Evolutionary conservation across 2,113 vertebrate genomes (phyloP), one percentile per base, ranked within the genome.

Genomic region (Steatornis caripensis): DNA sequence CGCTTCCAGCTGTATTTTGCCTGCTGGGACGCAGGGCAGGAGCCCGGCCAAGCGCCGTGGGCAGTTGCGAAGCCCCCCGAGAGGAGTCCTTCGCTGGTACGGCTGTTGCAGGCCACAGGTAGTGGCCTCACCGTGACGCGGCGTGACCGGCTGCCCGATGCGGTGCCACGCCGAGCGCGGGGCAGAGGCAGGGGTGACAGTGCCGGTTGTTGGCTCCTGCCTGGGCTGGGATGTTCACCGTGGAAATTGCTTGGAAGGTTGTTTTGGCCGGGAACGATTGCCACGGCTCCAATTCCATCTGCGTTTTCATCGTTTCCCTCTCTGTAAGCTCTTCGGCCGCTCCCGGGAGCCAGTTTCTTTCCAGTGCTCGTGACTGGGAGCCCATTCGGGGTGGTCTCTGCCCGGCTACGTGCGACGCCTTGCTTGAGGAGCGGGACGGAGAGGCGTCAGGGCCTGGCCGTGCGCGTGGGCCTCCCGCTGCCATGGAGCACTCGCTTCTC

Each of bases 231-330:
- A 12, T 36, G 66, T 60, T 91, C 81, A 53, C 77, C 29, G 27
- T 84, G 86, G 91, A 94, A 86, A 79, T 79, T 64, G 84, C 92
- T 95, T 61, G 66, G 84, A 91, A 94, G 93, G 88, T 90, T 89
- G 46, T 95, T 96, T 95, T 92, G 92, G 74, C 86, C 46, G 29
- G 61, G 58, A 96, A 22, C 87, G 82, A 64, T 85, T 70, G 49
- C 80, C 76, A 24, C 51, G 41, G 84, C 82, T 39, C 68, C 11
- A 36, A 26, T 79, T 37, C 74, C 34, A 27, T 92, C 80, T 92
- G 70, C 54, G 26, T 85, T 43, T 48, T 32, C 30, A 22, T 57
- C 17, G 1, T 36, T 58, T 64, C 49, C 34, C 7, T 32, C 45
- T 48, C 62, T 12, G 1, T 20, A 17, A 60, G 65, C 21, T 27